A percentile compares a stretch with the other conserved stretches of the same genome.
Evolutionary conservation across 2,888 invertebrate species (phyloP).

Genomic region (Apodemia hepburni): DNA sequence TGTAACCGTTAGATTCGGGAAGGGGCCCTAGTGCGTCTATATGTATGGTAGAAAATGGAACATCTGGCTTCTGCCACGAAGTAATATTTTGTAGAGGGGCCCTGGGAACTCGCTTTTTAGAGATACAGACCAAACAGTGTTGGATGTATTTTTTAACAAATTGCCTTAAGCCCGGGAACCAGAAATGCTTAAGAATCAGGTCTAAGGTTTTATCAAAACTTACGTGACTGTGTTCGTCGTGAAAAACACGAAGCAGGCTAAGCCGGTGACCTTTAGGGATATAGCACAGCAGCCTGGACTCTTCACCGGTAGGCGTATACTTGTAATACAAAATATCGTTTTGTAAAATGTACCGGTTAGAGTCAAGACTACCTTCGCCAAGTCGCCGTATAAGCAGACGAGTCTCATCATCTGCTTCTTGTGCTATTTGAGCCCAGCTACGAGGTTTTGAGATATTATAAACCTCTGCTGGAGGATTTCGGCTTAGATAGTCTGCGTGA

Average conservation of each 20-base stretch:
- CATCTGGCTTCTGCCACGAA: constrained; percentile 32
- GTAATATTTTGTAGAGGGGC: constrained; percentile 29
- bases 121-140: constrained; percentile 23
- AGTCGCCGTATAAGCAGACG: neutral
- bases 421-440: constrained; percentile 22
- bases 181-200: constrained; percentile 19
- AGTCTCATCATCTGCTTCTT: constrained; percentile 5
- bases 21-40: constrained; percentile 21
- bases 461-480: constrained; percentile 28
- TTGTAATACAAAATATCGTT: constrained; percentile 31
- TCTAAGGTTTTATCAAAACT: constrained; percentile 20
- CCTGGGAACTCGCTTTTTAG: constrained; percentile 28
- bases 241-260: constrained; percentile 34
- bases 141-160: constrained; percentile 18
- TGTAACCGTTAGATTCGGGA: constrained; percentile 19
- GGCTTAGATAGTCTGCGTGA: constrained; percentile 39
- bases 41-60: constrained; percentile 32
- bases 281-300: constrained; percentile 29
- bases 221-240: constrained; percentile 26
- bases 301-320: constrained; percentile 26
- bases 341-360: constrained; percentile 5
- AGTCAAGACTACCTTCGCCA: constrained; percentile 8
- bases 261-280: constrained; percentile 35
- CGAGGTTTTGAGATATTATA: constrained; percentile 17
- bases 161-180: constrained; percentile 21